Evolutionary conservation across 1,140 invertebrate genomes (phyloP).

Genomic region (Agraylea sexmaculata): DNA sequence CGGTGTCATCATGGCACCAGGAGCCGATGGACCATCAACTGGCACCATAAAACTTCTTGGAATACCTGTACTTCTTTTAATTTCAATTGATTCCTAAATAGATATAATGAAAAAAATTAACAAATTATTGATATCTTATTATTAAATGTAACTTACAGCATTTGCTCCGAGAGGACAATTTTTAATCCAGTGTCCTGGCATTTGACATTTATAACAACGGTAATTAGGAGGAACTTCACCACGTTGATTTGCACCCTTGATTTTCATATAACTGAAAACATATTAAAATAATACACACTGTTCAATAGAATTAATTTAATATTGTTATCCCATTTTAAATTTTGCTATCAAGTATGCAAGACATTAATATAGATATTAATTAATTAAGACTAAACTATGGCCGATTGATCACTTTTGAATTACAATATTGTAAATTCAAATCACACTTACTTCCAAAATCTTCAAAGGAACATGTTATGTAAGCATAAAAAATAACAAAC

Average conservation of each 20-base stretch:
- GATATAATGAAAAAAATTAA: constrained; percentile 19
- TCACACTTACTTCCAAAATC: constrained; percentile 13
- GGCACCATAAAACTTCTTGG: constrained; percentile 92
- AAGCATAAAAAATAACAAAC: too few relatives aligned
- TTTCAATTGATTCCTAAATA: constrained; percentile 55
- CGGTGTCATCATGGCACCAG: constrained; percentile 88
- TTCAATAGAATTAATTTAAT: constrained; percentile 5
- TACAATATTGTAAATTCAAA: not conserved
- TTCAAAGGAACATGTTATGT: too few relatives aligned
- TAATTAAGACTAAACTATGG: too few relatives aligned
- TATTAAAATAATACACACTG: constrained; percentile 11
- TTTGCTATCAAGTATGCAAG: not conserved
- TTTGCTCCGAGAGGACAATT: constrained; percentile 67
- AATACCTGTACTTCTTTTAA: constrained; percentile 93
- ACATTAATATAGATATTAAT: constrained; percentile 1
- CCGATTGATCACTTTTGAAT: not conserved
- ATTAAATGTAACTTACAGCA: constrained; percentile 37
- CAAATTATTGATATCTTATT: constrained; percentile 7
- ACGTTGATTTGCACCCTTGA: constrained; percentile 72
- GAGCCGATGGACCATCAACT: constrained; percentile 77
- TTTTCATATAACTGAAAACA: constrained; percentile 67
- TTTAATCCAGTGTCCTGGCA: constrained; percentile 91
- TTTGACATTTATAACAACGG: constrained; percentile 85
- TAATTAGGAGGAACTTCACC: constrained; percentile 83
- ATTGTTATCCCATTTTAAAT: not conserved